Base-by-base conservation (phyloP, 2,888 invertebrate species). In the Caenorhabditis drosophilae region DNA sequence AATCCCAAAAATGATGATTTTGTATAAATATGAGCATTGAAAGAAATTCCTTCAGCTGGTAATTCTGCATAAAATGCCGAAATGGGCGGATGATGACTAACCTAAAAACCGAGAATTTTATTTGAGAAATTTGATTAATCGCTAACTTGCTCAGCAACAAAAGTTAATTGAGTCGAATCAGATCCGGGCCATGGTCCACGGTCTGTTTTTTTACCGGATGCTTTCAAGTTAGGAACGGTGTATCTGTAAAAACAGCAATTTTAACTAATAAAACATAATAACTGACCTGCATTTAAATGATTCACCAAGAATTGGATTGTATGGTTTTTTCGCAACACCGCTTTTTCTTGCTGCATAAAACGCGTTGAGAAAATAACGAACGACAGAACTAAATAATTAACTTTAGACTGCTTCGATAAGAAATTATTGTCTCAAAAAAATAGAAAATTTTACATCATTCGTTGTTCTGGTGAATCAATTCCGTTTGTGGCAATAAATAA, bases 31-130 rank as follows among this genome's bases (percentile, higher is more conserved):
- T 93, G 93, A 7, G 95, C 97, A 82, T 92, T 90, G 85, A 97
- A 91, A 69, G 90, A 90, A 57, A 98, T 92, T 78, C 90, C 89
- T 84, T 92, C 93, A 83, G 90, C 89, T 75, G 89, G 90, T 86
- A 95, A 93, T 85, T 98, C 98, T 20, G 95, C 97, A 87, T 99
- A 99, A 87, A 98, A 98, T 25, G 96, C 97, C 56, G 97, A 97
- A 81, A 98, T 92, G 72, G 97, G 97, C 42, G 97, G 98, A 87
- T 98, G 98, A 87, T 98, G 98, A 9, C 95, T 97, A 12, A 97
- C 96, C 75, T 70, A 40, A n/a, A 45, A 47, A 44, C 20, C 26
- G 18, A 12, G 2, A 34, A n/a, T 40, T 40, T 20, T 18, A 25
- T 51, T 20, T 26, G 12, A n/a, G n/a, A n/a, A n/a, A n/a, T n/a